Base-by-base conservation (phyloP, 35 echinoderm and acorn worm species). In the Patiria miniata region DNA sequence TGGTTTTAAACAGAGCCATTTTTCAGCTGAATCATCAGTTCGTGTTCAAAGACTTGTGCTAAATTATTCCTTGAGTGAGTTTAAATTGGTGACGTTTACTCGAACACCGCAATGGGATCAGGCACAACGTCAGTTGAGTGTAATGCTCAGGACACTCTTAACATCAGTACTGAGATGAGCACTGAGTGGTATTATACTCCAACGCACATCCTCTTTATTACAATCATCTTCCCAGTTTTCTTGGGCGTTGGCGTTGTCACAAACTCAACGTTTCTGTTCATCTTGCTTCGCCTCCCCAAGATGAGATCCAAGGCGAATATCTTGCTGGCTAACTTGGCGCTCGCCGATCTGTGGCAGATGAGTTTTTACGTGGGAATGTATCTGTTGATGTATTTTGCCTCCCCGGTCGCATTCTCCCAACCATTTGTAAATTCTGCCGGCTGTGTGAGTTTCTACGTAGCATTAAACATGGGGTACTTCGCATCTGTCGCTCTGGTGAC, bases 401-500 rank as follows among this genome's bases (percentile, higher is more conserved):
- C 65, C 0, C 7, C 34, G 15, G 4, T 30, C 2, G 34, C 9
- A 1, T 36, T 12, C 8, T 26, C 8, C 34, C 1, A 73, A 0
- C 65, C 65, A 36, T 73, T 12, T 15, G 7, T 32, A 23, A 73
- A 16, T 34, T 73, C 65, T 32, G 29, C 65, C 59, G 53, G 82
- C 6, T 84, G 82, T 84, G 5, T 6, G 1, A 19, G 26, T 18
- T 32, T 3, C 37, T 34, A 1, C 1, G 14, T 16, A 18, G 12
- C 23, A 23, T 2, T 29, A 34, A 59, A 36, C 19, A 33, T 23
- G 26, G 57, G 52, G 2, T 84, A 84, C 32, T 84, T 57, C 15
- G 82, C 52, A 39, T 36, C 82, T 16, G 15, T 84, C 39, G 5
- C 57, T 5, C 29, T 84, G 8, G 57, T 84, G 7, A 84, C 82